These are phyloP conservation scores for Anguilla rostrata DNA, from an alignment of 2,113 vertebrate species.

Conservation along the genomic window DNA sequence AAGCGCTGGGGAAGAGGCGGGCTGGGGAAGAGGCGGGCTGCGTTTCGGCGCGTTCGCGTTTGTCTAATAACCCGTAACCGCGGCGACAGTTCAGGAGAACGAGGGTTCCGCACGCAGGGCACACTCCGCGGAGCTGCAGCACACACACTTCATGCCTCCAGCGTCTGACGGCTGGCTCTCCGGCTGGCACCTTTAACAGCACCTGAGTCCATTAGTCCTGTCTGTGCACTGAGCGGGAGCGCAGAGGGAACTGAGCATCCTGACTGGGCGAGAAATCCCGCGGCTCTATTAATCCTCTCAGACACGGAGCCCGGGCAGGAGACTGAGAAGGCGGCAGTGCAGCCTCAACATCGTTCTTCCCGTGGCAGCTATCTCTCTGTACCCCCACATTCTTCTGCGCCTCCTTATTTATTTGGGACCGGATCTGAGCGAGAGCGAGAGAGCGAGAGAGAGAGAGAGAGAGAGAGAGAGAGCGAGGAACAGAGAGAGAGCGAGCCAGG, in stretches of 20 bases:
- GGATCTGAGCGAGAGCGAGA: slow-evolving; percentile 34
- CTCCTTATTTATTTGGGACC: slow-evolving; percentile 39
- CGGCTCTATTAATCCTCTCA: slow-evolving; percentile 24
- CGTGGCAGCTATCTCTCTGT: slow-evolving; percentile 41
- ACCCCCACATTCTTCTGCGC: not conserved
- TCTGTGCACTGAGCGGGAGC: slow-evolving; percentile 17
- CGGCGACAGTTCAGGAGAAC: slow-evolving; percentile 33
- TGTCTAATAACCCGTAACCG: slow-evolving; percentile 10
- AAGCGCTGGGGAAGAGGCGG: slow-evolving; percentile 34
- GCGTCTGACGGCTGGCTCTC: slow-evolving; percentile 21
- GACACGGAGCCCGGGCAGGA: slow-evolving; percentile 16
- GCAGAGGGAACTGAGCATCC: slow-evolving; percentile 44
- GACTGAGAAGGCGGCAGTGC: slow-evolving; percentile 29
- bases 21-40: slow-evolving; percentile 19
- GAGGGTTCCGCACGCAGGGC: slow-evolving; percentile 27
- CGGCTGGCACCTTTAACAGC: slow-evolving; percentile 22
- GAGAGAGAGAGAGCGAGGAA: slow-evolving; percentile 34
- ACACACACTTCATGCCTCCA: slow-evolving; percentile 30
- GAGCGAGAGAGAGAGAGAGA: slow-evolving; percentile 15
- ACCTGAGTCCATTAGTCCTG: slow-evolving; percentile 35
- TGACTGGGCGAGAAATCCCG: slow-evolving; percentile 33
- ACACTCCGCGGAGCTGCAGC: slow-evolving; percentile 40
- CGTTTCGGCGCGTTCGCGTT: slow-evolving; percentile 1
- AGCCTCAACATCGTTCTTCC: slow-evolving; percentile 51
- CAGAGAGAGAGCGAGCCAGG: slow-evolving; percentile 33